Conservation (phyloP, 2,888 invertebrate species). For the Epiblema foenella region DNA sequence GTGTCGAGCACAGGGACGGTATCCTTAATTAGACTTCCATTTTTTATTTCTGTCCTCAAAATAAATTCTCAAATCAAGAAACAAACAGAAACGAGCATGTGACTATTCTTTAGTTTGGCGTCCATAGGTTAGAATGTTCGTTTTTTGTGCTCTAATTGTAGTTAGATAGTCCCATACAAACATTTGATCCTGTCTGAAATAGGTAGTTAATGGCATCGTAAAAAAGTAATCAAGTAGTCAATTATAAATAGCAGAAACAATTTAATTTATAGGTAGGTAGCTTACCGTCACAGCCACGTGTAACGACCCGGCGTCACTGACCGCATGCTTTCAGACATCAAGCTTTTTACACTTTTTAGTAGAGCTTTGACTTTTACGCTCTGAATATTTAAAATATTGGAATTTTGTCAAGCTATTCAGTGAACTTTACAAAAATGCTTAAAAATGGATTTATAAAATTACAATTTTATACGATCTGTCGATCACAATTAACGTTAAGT, state of each 20-base stretch:
- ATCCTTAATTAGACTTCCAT: too few species aligned
- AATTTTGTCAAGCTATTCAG: slow-evolving; percentile 12
- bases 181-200: neutral
- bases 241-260: neutral
- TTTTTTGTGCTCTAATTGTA: too few species aligned
- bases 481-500: too few species aligned
- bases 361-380: slow-evolving; percentile 30
- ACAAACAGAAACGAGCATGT: too few species aligned
- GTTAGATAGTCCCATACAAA: too few species aligned
- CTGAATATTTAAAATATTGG: slow-evolving; percentile 24
- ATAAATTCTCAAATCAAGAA: too few species aligned
- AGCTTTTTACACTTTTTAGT: slow-evolving; percentile 26
- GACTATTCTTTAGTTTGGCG: too few species aligned
- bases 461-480: neutral
- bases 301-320: slow-evolving; percentile 1
- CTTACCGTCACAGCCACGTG: slow-evolving; percentile 21
- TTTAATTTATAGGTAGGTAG: neutral
- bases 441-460: neutral
- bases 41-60: too few species aligned
- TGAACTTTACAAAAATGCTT: neutral
- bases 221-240: neutral
- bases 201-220: neutral
- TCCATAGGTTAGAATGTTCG: too few species aligned
- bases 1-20: too few species aligned
- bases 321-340: slow-evolving; percentile 30